Base-by-base conservation (phyloP, 37 sponge, comb jelly and placozoan species). In the Halichondria panicea region DNA sequence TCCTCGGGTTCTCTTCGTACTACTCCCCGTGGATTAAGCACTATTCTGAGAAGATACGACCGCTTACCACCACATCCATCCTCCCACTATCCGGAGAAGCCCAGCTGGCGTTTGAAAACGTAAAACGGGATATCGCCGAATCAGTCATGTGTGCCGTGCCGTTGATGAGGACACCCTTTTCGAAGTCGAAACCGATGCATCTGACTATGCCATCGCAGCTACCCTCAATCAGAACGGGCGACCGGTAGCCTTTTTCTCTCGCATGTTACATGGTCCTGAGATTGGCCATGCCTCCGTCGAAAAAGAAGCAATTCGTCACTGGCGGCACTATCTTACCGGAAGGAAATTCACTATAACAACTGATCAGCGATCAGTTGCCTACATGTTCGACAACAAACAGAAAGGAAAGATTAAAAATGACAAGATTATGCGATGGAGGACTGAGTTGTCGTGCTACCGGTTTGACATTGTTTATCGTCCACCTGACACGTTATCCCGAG, bases 341-440 rank as follows among this genome's bases (percentile, higher is more conserved):
- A 42, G 68, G 44, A 21, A 67, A 6, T 67, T 67, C 68, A 8
- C 44, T 4, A 67, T 67, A 67, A 41, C 13, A 25, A 67, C 44
- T 12, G 63, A 63, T 63, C 35, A 30, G 31, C 36, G 63, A 2
- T 63, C 63, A 5, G 63, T 63, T 4, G 33, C 63, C 8, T 58
- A 58, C 60, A 58, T 58, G 27, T 58, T 58, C n/a, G n/a, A 63
- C 36, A 63, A 8, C 36, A 63, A 63, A 30, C 63, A 30, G 36
- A 28, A 37, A 11, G 63, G 63, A 33, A 31, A 31, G 31, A 63
- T 63, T 5, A 31, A 31, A 33, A 63, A 63, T 30, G 68, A 67
- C 25, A 67, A 67, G 68, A 67, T 67, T 67, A 40, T 67, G 68
- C 42, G 44, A n/a, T 67, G 68, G 68, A 67, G 68, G 19, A 67